Evolutionary conservation across 2,113 vertebrate genomes (phyloP).

Genomic region (Pseudorasbora parva): DNA sequence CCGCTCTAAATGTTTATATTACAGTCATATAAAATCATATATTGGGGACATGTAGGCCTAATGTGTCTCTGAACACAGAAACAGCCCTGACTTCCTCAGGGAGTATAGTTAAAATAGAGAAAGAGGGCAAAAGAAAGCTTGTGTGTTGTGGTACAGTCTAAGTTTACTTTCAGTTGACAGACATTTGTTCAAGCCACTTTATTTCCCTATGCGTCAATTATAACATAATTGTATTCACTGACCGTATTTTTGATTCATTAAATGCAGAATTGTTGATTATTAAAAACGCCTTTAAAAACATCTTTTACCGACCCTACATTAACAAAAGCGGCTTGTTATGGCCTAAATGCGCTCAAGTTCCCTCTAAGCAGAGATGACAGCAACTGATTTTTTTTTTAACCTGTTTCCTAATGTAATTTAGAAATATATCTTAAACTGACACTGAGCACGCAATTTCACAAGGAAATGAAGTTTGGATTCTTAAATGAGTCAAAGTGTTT

Average conservation of each 20-base stretch:
- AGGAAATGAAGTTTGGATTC: neutral
- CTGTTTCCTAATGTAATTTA: neutral
- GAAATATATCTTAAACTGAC: neutral
- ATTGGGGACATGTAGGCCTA: conserved; percentile 10
- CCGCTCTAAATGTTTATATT: neutral
- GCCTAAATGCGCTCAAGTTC: neutral
- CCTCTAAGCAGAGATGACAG: neutral
- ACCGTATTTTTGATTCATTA: too few relatives aligned
- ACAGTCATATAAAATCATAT: neutral
- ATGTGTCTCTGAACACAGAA: conserved; percentile 15
- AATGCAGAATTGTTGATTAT: too few relatives aligned
- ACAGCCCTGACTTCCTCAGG: conserved; percentile 37
- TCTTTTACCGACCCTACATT: too few relatives aligned
- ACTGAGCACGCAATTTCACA: neutral
- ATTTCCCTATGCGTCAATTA: neutral
- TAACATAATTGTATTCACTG: neutral
- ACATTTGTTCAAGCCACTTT: neutral
- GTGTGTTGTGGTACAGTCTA: neutral
- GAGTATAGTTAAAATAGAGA: conserved; percentile 17
- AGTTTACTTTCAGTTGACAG: neutral
- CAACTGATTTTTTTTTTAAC: neutral
- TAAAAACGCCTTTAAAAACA: too few relatives aligned
- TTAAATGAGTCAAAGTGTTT: neutral
- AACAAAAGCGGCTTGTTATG: too few relatives aligned
- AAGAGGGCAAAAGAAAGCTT: conserved; percentile 29